Percentiles rank a stretch among this genome's conserved stretches.
phyloP scores from a whole-genome alignment of 2,113 vertebrate genomes.

The Telmatochromis sp. region DNA sequence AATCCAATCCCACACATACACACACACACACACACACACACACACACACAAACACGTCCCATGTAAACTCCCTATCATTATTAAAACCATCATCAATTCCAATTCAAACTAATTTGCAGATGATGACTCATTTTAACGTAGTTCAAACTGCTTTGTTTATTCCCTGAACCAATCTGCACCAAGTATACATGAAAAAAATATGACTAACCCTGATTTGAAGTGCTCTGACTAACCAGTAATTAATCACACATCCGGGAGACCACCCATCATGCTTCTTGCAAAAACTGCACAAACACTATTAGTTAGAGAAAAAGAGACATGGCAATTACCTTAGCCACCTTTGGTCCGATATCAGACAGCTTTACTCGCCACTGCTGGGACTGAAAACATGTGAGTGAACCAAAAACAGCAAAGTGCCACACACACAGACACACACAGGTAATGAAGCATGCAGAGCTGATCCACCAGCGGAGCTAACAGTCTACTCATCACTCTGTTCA shows the following conservation, averaged over 20 bases:
- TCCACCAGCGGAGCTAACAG: conserved; percentile 31
- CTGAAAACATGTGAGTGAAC: conserved; percentile 21
- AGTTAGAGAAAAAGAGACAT: neutral
- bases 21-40: neutral
- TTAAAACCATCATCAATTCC: neutral
- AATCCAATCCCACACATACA: neutral
- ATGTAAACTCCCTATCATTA: neutral
- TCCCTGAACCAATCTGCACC: neutral
- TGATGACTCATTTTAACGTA: neutral
- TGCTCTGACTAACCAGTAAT: neutral
- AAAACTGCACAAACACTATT: neutral
- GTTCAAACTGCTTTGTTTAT: neutral
- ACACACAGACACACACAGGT: conserved; percentile 16
- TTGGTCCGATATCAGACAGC: neutral
- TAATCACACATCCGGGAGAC: neutral
- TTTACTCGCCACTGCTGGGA: neutral
- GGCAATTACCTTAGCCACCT: conserved; percentile 28
- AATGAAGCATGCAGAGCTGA: conserved; percentile 54
- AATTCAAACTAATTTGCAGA: neutral
- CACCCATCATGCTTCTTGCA: neutral
- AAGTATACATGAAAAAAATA: neutral
- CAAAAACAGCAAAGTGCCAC: conserved; percentile 24
- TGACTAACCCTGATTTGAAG: neutral
- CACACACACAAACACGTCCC: neutral
- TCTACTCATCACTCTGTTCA: conserved; percentile 63